Percentiles rank a stretch among this genome's conserved stretches.
phyloP scores from a whole-genome alignment of 1,140 invertebrate genomes.

The Philotrypesis tridentata region DNA sequence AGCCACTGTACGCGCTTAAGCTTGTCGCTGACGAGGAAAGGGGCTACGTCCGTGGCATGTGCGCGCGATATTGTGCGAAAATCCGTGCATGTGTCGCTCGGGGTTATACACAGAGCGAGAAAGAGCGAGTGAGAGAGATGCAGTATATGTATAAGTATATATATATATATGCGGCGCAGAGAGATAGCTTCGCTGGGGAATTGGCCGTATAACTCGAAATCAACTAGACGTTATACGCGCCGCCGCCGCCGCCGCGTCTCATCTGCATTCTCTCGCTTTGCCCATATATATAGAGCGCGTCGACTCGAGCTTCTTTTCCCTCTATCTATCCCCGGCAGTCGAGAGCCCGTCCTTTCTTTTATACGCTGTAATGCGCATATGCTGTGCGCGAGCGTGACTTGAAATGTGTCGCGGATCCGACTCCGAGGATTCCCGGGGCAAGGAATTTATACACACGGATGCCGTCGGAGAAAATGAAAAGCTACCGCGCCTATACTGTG shows the following conservation, averaged over 20 bases:
- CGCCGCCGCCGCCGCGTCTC: background rate
- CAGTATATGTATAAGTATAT: too few species aligned
- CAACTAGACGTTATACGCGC: constrained; percentile 28
- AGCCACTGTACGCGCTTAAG: background rate
- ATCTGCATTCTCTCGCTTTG: constrained; percentile 1
- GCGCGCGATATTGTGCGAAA: background rate
- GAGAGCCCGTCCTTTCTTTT: background rate
- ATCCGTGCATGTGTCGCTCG: background rate
- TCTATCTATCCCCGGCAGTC: background rate
- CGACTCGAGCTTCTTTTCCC: background rate
- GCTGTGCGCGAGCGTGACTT: background rate
- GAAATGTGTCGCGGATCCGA: background rate
- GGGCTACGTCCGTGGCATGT: background rate
- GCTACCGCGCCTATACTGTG: background rate
- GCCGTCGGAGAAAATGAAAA: background rate
- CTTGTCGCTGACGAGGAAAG: background rate
- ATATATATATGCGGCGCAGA: too few species aligned
- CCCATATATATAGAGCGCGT: too few species aligned
- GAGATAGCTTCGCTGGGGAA: constrained; percentile 19
- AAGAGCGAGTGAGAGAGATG: background rate
- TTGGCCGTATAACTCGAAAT: constrained; percentile 28
- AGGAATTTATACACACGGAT: background rate
- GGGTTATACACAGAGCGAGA: too few species aligned
- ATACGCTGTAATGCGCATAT: background rate
- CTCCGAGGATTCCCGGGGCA: background rate